phyloP scores from a whole-genome alignment of 2,888 invertebrate species.

The Ophioninae sp. region DNA sequence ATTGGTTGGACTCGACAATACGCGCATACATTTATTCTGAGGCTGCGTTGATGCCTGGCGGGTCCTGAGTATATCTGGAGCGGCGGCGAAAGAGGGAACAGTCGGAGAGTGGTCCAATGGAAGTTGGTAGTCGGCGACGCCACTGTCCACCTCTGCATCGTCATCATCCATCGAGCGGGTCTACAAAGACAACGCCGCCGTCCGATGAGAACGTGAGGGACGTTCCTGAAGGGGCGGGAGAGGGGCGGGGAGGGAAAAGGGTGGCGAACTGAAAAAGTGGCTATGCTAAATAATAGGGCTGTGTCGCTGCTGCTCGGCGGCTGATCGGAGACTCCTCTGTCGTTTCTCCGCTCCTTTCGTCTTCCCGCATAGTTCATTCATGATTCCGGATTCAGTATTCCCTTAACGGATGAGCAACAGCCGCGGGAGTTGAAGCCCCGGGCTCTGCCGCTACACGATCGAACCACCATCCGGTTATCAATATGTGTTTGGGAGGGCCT shows the following conservation, averaged over 20 bases:
- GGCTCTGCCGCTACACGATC: constrained; percentile 28
- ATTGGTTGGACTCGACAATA: constrained; percentile 37
- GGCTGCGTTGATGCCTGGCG: constrained; percentile 7
- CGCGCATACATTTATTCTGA: constrained; percentile 51
- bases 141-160: constrained; percentile 73
- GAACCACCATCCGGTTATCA: constrained; percentile 36
- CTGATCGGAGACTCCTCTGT: constrained; percentile 68
- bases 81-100: constrained; percentile 54
- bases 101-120: constrained; percentile 43
- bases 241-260: constrained; percentile 66
- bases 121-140: constrained; percentile 56
- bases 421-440: constrained; percentile 46
- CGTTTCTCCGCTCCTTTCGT: constrained; percentile 64
- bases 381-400: constrained; percentile 72
- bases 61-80: constrained; percentile 41
- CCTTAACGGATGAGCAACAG: constrained; percentile 66
- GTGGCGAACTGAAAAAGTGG: constrained; percentile 77
- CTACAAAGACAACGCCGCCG: constrained; percentile 80
- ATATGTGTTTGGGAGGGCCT: constrained; percentile 16
- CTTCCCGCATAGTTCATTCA: constrained; percentile 77
- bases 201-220: constrained; percentile 68
- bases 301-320: constrained; percentile 53
- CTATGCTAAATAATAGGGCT: constrained; percentile 81
- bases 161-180: constrained; percentile 75
- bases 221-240: constrained; percentile 60